Base-by-base conservation (phyloP, 2,888 invertebrate species). In the Monopis laevigella region DNA sequence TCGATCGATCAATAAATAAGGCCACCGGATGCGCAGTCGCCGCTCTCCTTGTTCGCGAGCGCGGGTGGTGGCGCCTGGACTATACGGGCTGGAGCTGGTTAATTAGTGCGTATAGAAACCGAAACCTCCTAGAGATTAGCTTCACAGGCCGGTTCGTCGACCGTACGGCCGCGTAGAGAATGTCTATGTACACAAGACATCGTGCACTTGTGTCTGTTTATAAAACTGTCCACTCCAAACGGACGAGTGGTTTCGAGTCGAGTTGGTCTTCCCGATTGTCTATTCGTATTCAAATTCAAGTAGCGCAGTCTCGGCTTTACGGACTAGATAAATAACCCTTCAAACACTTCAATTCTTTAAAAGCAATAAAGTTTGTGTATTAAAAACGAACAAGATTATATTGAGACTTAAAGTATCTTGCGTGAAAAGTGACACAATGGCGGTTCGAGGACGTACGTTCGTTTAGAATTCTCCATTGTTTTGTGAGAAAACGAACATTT, bases 141-240 rank as follows among this genome's bases (percentile, higher is more conserved):
- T n/a, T 11, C n/a, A n/a, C n/a, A n/a, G n/a, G 30, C 34, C 52
- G 52, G 58, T 58, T 59, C 58, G 54, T 49, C 55, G 58, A 53
- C 56, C 55, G 58, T 54, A 36, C 34, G 17, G 40, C 12, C 38
- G 28, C 43, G 35, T 12, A 56, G 53, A 54, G 59, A 54, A 59
- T 72, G 73, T 75, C 62, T 59, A 64, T 58, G 66, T 60, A 65
- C 60, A 65, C 64, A 63, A 55, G 57, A 59, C 26, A 34, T 16
- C 56, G 56, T 56, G 58, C 60, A 59, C 62, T 64, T 53, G 56
- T 60, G 13, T 67, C 73, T 80, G 74, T 80, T 78, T 78, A 75
- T 71, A 67, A 77, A 78, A 78, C 78, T 74, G 73, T 72, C 75
- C 71, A 75, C 77, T 77, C 63, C 60, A 66, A 63, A 57, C 59